Evolutionary conservation across 2,888 invertebrate species (phyloP).

Genomic region (Geophilus truncorum): DNA sequence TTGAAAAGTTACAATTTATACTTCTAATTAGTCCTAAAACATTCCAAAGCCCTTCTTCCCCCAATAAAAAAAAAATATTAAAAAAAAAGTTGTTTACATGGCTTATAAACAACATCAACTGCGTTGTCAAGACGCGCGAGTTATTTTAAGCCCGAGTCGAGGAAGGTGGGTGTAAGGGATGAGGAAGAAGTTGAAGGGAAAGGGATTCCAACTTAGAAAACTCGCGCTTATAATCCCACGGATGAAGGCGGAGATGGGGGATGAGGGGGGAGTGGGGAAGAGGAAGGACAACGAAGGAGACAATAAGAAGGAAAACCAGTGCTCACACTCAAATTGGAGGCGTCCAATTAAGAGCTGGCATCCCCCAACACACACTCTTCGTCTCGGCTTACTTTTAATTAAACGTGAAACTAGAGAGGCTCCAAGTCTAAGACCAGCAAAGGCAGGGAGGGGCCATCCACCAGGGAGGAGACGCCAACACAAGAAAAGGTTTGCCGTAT

Average conservation of each 20-base stretch:
- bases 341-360: conserved; percentile 4
- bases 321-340: conserved; percentile 10
- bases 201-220: neutral
- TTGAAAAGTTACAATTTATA: too few species aligned
- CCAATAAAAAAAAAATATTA: too few species aligned
- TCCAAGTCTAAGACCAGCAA: neutral
- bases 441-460: conserved; percentile 10
- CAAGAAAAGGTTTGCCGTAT: conserved; percentile 10
- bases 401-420: conserved; percentile 10
- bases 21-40: neutral
- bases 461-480: neutral
- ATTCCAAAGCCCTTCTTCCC: too few species aligned
- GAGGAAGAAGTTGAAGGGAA: neutral
- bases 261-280: neutral
- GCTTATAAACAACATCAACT: neutral
- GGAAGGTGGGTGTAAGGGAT: too few species aligned
- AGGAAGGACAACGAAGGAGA: neutral
- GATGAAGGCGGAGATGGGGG: neutral
- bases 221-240: neutral
- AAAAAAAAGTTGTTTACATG: neutral
- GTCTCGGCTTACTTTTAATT: conserved; percentile 10
- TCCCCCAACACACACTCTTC: neutral
- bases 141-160: neutral
- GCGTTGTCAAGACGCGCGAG: neutral
- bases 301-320: conserved; percentile 10